Conservation (phyloP, 2,113 vertebrate species). For the Percopsis transmontana region DNA sequence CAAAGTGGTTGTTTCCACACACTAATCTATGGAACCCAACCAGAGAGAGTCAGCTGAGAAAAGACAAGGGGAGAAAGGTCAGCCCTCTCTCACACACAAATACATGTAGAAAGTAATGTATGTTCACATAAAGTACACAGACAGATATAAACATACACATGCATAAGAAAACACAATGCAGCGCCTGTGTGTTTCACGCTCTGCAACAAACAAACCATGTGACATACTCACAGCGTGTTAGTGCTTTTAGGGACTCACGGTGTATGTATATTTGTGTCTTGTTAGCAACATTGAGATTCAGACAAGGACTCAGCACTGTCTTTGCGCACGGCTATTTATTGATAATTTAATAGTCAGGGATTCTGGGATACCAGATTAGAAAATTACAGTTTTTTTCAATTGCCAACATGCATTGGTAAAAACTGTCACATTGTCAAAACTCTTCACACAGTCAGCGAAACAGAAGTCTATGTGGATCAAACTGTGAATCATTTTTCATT, state of each 20-base stretch:
- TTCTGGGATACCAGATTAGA: constrained; percentile 80
- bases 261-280: constrained; percentile 62
- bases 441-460: no score
- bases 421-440: no score
- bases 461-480: no score
- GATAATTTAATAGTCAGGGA: constrained; percentile 82
- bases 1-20: constrained; percentile 77
- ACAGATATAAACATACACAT: constrained; percentile 14
- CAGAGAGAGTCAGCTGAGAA: constrained; percentile 34
- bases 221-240: constrained; percentile 74
- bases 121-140: background rate
- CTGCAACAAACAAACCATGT: constrained; percentile 79
- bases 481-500: no score
- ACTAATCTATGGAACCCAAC: constrained; percentile 51
- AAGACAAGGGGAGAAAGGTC: constrained; percentile 53
- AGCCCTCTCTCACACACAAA: constrained; percentile 21
- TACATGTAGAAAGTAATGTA: background rate
- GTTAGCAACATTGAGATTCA: constrained; percentile 79
- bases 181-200: constrained; percentile 78
- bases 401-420: no score
- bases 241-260: constrained; percentile 74
- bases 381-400: no score
- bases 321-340: constrained; percentile 79
- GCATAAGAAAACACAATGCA: background rate
- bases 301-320: constrained; percentile 73